Evolutionary conservation across 2,113 vertebrate genomes (phyloP), one percentile per base, ranked within the genome.

Genomic region (Pipa parva): DNA sequence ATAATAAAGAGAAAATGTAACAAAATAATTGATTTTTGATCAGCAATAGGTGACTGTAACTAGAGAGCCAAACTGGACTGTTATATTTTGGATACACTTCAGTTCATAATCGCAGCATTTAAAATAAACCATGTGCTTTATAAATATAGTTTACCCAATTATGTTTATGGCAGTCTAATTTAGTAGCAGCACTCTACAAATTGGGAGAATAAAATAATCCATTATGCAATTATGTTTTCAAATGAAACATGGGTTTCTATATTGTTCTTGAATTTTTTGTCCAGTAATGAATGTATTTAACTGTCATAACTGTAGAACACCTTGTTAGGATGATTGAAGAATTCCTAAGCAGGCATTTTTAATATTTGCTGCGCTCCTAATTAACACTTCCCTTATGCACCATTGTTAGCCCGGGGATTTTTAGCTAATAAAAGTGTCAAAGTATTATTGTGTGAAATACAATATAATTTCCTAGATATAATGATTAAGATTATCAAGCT

Each of bases 371-470:
- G 42, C 71, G 59, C 20, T 77, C 76, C 79, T 84, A 82, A 83
- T 85, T 82, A 76, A 77, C 78, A 73, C 63, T 82, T 80, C 65
- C 74, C 81, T 78, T 78, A 84, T 79, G 65, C 25, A 62, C 10
- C 46, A 22, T 73, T 68, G 57, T 83, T 83, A 83, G 78, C 74
- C 77, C 49, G 74, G 72, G 75, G 70, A 83, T 79, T 87, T 77
- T 77, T 72, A 86, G 80, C 84, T 83, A 86, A 84, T 87, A 88
- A 84, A 85, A 85, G 80, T 79, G 76, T 81, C 78, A 72, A 52
- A 65, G 68, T 63, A 59, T 82, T 78, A 85, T 74, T 80, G 57
- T 79, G 77, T 76, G 79, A 86, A 84, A 75, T 67, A 74, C 73
- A 78, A 56, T 75, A 59, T 80, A 81, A 80, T 85, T 88, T 83